A percentile compares a stretch with the other conserved stretches of the same genome.
Evolutionary conservation across 2,113 vertebrate species (phyloP).

Genomic region (Oreochromis tanganicae): DNA sequence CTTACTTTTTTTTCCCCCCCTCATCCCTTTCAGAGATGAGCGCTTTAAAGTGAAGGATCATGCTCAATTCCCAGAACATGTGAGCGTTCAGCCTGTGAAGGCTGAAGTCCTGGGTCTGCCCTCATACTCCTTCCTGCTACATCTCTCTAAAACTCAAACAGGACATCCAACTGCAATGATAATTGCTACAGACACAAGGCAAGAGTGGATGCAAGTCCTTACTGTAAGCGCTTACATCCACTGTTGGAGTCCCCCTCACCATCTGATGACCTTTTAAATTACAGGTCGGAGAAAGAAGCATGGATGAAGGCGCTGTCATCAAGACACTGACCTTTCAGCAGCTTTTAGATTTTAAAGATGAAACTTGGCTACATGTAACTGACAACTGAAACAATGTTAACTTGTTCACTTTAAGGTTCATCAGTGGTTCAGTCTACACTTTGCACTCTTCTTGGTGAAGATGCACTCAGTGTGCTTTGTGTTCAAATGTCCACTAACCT

Average conservation of each 20-base stretch:
- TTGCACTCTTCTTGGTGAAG: neutral
- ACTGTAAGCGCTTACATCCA: neutral
- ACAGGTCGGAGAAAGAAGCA: slow-evolving; percentile 49
- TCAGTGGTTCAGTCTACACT: neutral
- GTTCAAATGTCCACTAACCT: neutral
- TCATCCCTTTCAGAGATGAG: slow-evolving; percentile 43
- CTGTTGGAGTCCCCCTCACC: neutral
- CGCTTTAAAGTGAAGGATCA: slow-evolving; percentile 70
- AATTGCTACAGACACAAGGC: slow-evolving; percentile 63
- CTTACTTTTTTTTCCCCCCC: accelerated
- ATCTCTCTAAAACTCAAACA: slow-evolving; percentile 54
- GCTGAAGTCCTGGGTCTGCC: slow-evolving; percentile 60
- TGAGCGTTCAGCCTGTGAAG: slow-evolving; percentile 53
- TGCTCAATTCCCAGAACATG: slow-evolving; percentile 57
- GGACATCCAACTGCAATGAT: slow-evolving; percentile 50
- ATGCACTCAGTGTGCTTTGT: neutral
- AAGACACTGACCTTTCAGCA: neutral
- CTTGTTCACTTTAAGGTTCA: neutral
- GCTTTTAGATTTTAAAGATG: neutral
- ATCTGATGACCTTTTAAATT: neutral
- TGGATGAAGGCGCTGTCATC: slow-evolving; percentile 49
- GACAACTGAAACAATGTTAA: neutral
- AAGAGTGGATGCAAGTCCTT: neutral
- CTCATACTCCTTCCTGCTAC: slow-evolving; percentile 62
- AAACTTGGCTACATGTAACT: neutral